Evolutionary conservation across 2,113 vertebrate genomes (phyloP).

Genomic region (Apus apus): DNA sequence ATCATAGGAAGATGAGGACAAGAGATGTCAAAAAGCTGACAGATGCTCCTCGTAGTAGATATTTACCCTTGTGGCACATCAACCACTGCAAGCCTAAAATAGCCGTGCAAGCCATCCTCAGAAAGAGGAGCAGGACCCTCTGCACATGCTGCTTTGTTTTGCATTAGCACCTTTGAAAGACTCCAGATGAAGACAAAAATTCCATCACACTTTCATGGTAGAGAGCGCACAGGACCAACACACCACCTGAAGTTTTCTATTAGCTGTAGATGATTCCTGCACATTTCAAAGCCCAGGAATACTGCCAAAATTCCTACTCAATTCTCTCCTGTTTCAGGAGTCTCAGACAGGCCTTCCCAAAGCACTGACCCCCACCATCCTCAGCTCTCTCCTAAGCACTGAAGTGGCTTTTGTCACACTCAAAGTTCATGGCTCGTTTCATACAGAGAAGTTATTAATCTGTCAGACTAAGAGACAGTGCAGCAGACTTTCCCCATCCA

Average conservation of each 20-base stretch:
- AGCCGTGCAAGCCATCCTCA: not conserved
- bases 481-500: not conserved
- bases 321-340: not conserved
- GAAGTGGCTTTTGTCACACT: not conserved
- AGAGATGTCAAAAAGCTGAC: not conserved
- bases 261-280: not conserved
- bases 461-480: not conserved
- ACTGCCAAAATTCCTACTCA: not conserved
- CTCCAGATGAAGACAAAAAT: not conserved
- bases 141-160: not conserved
- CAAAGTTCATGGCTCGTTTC: not conserved
- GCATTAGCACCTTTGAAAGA: not conserved
- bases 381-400: not conserved
- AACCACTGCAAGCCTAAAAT: not conserved
- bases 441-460: not conserved
- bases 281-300: not conserved
- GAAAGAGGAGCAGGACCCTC: not conserved
- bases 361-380: not conserved
- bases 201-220: fast-evolving
- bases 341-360: not conserved
- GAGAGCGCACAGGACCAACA: not conserved
- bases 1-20: fast-evolving
- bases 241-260: fast-evolving
- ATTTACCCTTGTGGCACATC: not conserved
- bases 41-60: not conserved